Evolutionary conservation across 2,797 vertebrate genomes (phyloP).

Genomic region (Adelosebastes latens): DNA sequence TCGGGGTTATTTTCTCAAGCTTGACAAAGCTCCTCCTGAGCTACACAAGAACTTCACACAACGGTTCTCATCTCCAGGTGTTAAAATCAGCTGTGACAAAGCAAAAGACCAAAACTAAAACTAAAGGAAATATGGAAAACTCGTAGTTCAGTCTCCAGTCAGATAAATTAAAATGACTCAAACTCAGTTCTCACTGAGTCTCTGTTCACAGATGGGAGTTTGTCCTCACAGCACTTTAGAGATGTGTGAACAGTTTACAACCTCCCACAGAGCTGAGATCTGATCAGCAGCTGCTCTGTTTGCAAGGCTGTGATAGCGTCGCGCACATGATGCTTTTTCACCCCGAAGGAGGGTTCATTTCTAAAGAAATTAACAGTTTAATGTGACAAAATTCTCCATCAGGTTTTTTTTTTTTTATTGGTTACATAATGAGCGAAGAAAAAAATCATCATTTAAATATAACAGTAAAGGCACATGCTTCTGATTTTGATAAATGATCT

Average conservation of each 20-base stretch:
- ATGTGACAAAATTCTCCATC: background rate
- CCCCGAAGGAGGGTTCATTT: background rate
- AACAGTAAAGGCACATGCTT: background rate
- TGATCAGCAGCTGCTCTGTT: background rate
- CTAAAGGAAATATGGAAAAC: background rate
- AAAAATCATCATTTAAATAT: background rate
- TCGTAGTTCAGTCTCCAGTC: background rate
- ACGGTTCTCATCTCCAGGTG: background rate
- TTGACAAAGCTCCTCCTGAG: background rate
- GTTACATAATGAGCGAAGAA: background rate
- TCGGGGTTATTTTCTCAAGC: background rate
- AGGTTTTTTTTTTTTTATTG: background rate
- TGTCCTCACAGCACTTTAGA: background rate
- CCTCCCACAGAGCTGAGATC: background rate
- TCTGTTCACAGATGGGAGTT: background rate
- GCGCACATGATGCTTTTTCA: background rate
- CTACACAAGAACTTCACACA: background rate
- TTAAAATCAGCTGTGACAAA: background rate
- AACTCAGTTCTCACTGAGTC: background rate
- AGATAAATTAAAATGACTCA: background rate
- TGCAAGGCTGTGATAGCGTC: background rate
- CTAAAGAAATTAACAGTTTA: background rate
- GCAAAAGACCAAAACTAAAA: background rate
- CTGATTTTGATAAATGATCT: no score
- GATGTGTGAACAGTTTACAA: background rate